Evolutionary conservation across 2,797 vertebrate genomes (phyloP).

Genomic region (Arremon brunneinucha): DNA sequence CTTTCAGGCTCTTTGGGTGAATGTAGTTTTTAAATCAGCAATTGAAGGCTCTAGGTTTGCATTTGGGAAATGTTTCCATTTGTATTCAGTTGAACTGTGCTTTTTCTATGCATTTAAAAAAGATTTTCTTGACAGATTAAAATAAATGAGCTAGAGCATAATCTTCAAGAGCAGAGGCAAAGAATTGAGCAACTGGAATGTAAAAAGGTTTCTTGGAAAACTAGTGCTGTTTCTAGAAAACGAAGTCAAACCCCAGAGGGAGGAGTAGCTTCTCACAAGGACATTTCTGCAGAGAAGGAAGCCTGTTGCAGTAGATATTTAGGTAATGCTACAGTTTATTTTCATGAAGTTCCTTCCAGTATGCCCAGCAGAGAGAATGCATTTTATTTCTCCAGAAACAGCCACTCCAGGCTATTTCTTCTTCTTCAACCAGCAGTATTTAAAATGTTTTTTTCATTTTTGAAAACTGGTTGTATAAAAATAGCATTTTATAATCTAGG

Average conservation of each 20-base stretch:
- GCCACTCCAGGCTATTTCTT: background rate
- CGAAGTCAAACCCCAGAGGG: background rate
- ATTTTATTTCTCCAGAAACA: background rate
- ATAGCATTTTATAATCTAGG: background rate
- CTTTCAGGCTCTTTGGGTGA: background rate
- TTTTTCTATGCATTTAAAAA: background rate
- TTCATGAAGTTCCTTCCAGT: background rate
- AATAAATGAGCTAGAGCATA: constrained; percentile 59
- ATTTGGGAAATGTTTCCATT: background rate
- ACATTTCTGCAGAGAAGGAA: background rate
- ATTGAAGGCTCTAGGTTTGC: background rate
- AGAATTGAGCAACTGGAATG: constrained; percentile 50
- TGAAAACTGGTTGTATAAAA: background rate
- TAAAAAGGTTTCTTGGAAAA: constrained; percentile 42
- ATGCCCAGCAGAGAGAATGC: background rate
- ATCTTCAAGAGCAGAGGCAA: constrained; percentile 56
- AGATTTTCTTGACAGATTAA: constrained; percentile 27
- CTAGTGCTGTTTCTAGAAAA: background rate
- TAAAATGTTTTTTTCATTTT: background rate
- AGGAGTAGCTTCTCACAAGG: background rate
- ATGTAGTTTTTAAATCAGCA: background rate
- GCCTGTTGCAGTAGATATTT: constrained; percentile 50
- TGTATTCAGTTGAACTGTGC: background rate
- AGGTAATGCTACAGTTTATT: constrained; percentile 31
- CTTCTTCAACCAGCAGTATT: background rate